These are phyloP conservation scores for Scomber colias DNA, from an alignment of 2,113 vertebrate species.

Conservation along the genomic window DNA sequence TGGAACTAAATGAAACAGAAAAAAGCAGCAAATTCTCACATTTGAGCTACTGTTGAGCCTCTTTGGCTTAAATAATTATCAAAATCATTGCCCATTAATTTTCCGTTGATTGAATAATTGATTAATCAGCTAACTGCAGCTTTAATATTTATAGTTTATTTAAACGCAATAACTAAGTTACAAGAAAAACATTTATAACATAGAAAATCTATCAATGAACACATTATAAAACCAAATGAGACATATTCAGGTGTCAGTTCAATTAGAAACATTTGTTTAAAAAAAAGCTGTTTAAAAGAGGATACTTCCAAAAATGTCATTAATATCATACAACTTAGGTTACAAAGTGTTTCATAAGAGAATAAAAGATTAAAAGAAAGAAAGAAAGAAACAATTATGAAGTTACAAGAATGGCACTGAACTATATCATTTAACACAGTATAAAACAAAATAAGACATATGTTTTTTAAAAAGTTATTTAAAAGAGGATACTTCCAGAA, in stretches of 20 bases:
- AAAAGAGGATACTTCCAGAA: too few species aligned
- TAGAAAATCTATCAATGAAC: not conserved
- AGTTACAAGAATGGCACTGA: slow-evolving; percentile 22
- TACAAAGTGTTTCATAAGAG: too few species aligned
- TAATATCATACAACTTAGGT: too few species aligned
- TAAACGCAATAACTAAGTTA: not conserved
- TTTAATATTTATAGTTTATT: not conserved
- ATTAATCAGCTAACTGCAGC: too few species aligned
- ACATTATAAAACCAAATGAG: not conserved
- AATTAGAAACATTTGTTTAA: too few species aligned
- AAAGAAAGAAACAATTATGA: not conserved
- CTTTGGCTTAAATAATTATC: not conserved
- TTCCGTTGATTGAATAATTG: not conserved
- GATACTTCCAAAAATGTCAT: too few species aligned
- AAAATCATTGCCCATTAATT: not conserved
- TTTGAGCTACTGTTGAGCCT: too few species aligned
- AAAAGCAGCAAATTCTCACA: not conserved
- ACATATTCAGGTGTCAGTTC: too few species aligned
- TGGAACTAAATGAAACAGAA: too few species aligned
- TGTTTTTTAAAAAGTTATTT: too few species aligned
- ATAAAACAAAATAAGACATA: not conserved
- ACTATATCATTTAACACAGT: not conserved
- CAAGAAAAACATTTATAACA: slow-evolving; percentile 45
- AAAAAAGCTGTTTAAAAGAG: too few species aligned
- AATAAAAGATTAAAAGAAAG: too few species aligned